Base-by-base conservation (phyloP, 2,797 vertebrate species). In the Anableps anableps region DNA sequence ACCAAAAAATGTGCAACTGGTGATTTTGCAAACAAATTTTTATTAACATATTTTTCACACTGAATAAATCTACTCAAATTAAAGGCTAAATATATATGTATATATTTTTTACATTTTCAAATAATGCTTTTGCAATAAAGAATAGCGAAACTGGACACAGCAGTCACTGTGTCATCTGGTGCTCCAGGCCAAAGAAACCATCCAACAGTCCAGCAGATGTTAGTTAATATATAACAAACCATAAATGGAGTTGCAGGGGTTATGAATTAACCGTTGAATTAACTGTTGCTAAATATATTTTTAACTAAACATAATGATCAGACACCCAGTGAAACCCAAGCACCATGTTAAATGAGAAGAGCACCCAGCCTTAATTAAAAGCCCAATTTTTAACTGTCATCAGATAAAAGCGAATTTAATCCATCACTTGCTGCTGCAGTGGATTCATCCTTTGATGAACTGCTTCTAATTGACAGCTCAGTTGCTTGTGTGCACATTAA, bases 371-470 rank as follows among this genome's bases (percentile, higher is more conserved):
- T 45, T 83, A 36, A 78, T 72, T 79, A 38, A 66, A 68, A 58
- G 50, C 26, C 47, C 26, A 60, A 11, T 38, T 36, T 79, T 62
- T 58, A 11, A 53, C 60, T 76, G 75, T 75, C 77, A 84, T 86
- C 82, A 83, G 79, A 78, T 78, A 79, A 75, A 58, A 75, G 66
- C 50, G 17, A 51, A 78, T 23, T 74, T 75, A 66, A 82, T 78
- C 76, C 0, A 5, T 77, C 58, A 79, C 71, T 76, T 16, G 26
- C 34, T 10, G 26, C 79, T 75, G 80, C 51, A 72, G 80, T 78
- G 38, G 62, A 72, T 84, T 81, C 62, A 62, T 58, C 51, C 1
- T 31, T 14, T 68, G 31, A 83, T 83, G 55, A 84, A 81, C 74
- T 72, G 62, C 64, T 38, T 79, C 55, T 78, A 72, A 83, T 75